A percentile compares a stretch with the other conserved stretches of the same genome.
Conservation (phyloP, 2,888 invertebrate species). For the Isoperla grammatica region DNA sequence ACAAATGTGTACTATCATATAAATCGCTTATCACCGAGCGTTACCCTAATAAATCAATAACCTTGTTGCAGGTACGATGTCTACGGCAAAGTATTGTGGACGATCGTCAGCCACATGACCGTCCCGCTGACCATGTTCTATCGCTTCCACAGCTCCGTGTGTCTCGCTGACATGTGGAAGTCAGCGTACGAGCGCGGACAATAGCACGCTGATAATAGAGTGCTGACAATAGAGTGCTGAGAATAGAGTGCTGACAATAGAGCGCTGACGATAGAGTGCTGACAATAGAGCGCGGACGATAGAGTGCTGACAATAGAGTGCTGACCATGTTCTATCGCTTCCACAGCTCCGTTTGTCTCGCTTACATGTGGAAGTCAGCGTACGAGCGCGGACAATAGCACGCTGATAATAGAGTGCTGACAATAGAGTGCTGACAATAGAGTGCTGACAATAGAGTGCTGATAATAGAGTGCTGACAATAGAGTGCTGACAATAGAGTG, state of each 20-base stretch:
- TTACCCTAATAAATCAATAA: no score
- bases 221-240: no score
- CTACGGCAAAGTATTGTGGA: constrained; percentile 66
- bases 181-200: constrained; percentile 61
- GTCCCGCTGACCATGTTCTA: constrained; percentile 72
- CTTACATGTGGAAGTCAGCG: constrained; percentile 72
- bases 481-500: no score
- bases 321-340: constrained; percentile 73
- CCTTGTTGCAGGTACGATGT: constrained; percentile 47
- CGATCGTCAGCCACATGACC: constrained; percentile 65
- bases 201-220: constrained; percentile 18
- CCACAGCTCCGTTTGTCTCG: constrained; percentile 71
- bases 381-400: constrained; percentile 56
- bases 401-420: no score
- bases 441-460: no score
- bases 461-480: no score
- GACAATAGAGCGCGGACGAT: constrained; percentile 53
- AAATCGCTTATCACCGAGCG: no score
- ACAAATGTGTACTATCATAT: no score
- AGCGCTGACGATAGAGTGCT: no score
- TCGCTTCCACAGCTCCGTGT: constrained; percentile 72
- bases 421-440: no score
- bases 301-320: constrained; percentile 51
- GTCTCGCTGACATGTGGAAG: constrained; percentile 73
- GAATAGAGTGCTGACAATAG: no score